Percentiles rank a stretch among this genome's conserved stretches.
phyloP scores from a whole-genome alignment of 2,113 vertebrate species.

The Columbina picui region DNA sequence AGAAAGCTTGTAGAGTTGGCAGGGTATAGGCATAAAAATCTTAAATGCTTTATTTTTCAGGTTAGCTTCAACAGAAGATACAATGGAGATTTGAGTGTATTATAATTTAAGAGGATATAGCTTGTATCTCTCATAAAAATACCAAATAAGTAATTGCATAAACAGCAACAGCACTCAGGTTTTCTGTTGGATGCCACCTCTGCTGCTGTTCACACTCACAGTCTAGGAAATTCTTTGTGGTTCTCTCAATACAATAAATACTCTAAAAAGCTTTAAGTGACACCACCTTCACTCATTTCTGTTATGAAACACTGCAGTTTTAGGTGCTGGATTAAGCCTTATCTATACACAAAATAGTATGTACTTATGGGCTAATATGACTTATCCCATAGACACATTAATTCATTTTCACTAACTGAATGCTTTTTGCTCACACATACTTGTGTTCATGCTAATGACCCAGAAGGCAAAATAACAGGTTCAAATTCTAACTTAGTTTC shows the following conservation, averaged over 20 bases:
- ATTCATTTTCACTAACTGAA: background rate
- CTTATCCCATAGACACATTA: background rate
- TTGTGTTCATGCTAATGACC: background rate
- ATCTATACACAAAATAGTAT: background rate
- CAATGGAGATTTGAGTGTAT: background rate
- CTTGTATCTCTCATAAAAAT: background rate
- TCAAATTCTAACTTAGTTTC: background rate
- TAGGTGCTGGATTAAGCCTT: background rate
- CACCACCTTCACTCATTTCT: background rate
- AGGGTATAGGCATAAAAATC: background rate
- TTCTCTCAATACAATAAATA: conserved; percentile 1
- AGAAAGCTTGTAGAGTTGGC: background rate
- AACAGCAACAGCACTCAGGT: background rate
- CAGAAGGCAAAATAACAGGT: background rate
- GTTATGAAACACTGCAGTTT: background rate
- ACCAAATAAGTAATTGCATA: background rate
- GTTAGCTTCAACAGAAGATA: background rate
- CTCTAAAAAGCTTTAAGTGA: background rate
- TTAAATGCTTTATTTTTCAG: background rate
- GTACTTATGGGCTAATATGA: background rate
- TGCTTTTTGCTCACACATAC: background rate
- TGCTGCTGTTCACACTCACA: background rate
- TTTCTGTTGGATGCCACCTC: background rate
- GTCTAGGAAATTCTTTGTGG: background rate
- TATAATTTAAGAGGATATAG: background rate